phyloP scores from a whole-genome alignment of 1,140 invertebrate genomes.

The Cydia amplana region DNA sequence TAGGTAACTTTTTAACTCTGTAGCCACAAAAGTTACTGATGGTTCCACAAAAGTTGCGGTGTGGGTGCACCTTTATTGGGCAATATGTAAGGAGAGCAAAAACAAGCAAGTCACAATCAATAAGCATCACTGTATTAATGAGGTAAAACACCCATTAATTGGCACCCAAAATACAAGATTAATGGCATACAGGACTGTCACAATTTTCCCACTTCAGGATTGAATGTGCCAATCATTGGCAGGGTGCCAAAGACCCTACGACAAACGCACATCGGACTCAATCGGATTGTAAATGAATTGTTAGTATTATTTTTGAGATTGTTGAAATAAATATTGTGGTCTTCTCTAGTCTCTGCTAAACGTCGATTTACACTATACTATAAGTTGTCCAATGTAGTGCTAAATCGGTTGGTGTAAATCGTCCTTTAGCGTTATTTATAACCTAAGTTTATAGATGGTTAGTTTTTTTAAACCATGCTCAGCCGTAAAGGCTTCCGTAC shows the following conservation, averaged over 20 bases:
- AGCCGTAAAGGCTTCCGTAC: slow-evolving; percentile 57
- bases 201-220: too few species aligned
- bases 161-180: too few species aligned
- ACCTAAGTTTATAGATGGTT: slow-evolving; percentile 59
- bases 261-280: slow-evolving; percentile 46
- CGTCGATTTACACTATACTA: slow-evolving; percentile 45
- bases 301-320: slow-evolving; percentile 58
- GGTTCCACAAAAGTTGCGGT: too few species aligned
- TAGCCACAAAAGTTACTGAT: too few species aligned
- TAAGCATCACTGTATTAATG: too few species aligned
- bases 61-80: too few species aligned
- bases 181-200: too few species aligned
- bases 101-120: too few species aligned
- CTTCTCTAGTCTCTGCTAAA: slow-evolving; percentile 63
- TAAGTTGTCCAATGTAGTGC: background rate
- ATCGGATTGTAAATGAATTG: slow-evolving; percentile 37
- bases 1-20: too few species aligned
- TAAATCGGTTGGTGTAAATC: slow-evolving; percentile 43
- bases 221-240: too few species aligned
- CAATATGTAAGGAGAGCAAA: too few species aligned
- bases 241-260: background rate
- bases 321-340: slow-evolving; percentile 48
- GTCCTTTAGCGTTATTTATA: slow-evolving; percentile 52
- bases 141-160: too few species aligned
- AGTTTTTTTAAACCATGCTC: slow-evolving; percentile 57